Conservation (phyloP, 2,888 invertebrate species). For the Cantharis lateralis region DNA sequence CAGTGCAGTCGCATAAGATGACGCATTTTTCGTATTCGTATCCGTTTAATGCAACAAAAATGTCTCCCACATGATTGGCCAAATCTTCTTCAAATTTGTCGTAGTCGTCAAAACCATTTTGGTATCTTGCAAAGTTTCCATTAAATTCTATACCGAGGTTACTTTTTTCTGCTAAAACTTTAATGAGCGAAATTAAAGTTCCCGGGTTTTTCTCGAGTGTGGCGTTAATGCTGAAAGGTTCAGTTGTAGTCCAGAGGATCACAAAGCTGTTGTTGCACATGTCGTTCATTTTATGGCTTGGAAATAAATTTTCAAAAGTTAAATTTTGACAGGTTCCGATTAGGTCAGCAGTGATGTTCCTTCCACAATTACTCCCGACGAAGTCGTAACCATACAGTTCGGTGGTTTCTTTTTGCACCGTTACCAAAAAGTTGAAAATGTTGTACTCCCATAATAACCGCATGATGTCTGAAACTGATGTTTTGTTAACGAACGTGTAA, state of each 20-base stretch:
- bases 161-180: slow-evolving; percentile 2
- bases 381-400: slow-evolving; percentile 10
- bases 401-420: not conserved
- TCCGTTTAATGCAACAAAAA: not conserved
- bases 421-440: slow-evolving; percentile 2
- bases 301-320: not conserved
- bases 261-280: slow-evolving; percentile 2
- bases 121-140: not conserved
- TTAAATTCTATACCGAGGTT: not conserved
- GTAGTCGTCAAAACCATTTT: not conserved
- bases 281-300: not conserved
- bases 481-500: not conserved
- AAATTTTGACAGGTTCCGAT: not conserved
- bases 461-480: not conserved
- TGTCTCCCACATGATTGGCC: not conserved
- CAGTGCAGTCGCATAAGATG: slow-evolving; percentile 1
- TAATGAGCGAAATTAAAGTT: not conserved
- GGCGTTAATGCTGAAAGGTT: slow-evolving; percentile 4
- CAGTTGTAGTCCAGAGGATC: not conserved
- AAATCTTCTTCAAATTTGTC: slow-evolving; percentile 2
- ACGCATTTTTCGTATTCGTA: slow-evolving; percentile 5
- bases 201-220: slow-evolving; percentile 10
- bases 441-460: slow-evolving; percentile 4
- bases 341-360: not conserved
- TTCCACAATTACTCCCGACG: slow-evolving; percentile 4